A percentile compares a stretch with the other conserved stretches of the same genome.
Conservation (phyloP, 2,888 invertebrate species). For the Atherix ibis region DNA sequence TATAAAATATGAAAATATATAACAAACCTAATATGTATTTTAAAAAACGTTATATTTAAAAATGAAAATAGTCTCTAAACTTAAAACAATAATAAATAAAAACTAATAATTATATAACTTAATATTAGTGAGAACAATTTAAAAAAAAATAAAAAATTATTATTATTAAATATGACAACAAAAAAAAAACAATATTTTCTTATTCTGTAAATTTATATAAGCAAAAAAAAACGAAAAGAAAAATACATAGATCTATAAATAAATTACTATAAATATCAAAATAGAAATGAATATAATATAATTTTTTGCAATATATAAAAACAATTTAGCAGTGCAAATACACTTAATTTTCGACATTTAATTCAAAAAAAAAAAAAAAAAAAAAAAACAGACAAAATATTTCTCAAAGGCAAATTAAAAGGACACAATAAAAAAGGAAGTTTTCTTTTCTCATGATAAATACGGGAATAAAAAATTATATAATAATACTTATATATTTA, state of each 20-base stretch:
- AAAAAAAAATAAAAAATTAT: constrained; percentile 2
- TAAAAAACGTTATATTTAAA: constrained; percentile 4
- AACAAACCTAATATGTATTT: too few relatives aligned
- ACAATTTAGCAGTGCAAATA: constrained; percentile 1
- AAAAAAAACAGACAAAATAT: not conserved
- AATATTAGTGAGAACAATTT: too few relatives aligned
- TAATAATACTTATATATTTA: constrained; percentile 2
- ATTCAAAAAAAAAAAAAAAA: constrained; percentile 2
- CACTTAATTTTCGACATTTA: not conserved
- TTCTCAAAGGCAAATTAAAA: too few relatives aligned
- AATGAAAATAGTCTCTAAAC: constrained; percentile 1
- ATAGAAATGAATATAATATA: not conserved
- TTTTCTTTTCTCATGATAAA: constrained; percentile 1
- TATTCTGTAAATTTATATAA: constrained; percentile 12
- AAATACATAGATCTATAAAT: too few relatives aligned
- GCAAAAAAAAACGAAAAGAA: not conserved
- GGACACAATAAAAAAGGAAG: constrained; percentile 2
- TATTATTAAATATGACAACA: constrained; percentile 1
- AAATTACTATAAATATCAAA: too few relatives aligned
- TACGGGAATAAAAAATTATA: constrained; percentile 3
- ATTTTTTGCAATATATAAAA: constrained; percentile 2
- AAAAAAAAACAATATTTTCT: constrained; percentile 11
- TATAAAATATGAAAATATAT: too few relatives aligned
- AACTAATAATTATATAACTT: constrained; percentile 2
- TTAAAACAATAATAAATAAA: not conserved